These are phyloP conservation scores for Sebastes itinus DNA, from an alignment of 2,797 vertebrate genomes.

Conservation along the genomic window DNA sequence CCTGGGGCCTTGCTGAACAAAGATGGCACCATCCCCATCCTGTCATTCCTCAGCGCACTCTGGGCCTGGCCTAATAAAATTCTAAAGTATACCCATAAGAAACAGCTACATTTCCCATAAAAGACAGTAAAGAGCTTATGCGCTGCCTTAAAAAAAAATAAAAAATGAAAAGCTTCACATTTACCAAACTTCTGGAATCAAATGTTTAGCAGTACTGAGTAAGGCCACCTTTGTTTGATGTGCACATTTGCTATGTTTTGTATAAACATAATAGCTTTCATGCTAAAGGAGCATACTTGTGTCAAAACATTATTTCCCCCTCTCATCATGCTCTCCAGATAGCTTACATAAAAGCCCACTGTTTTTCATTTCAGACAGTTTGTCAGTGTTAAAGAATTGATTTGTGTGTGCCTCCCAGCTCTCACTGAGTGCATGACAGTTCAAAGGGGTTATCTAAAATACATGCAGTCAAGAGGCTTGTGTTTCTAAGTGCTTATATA, in stretches of 20 bases:
- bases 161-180: conserved; percentile 11
- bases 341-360: conserved; percentile 55
- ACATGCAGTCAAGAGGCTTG: conserved; percentile 49
- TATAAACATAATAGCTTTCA: conserved; percentile 2
- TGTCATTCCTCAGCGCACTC: conserved; percentile 62
- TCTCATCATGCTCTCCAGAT: conserved; percentile 42
- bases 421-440: conserved; percentile 63
- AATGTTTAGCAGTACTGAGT: not conserved
- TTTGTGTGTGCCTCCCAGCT: conserved; percentile 53
- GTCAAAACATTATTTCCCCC: conserved; percentile 38
- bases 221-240: conserved; percentile 4
- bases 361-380: conserved; percentile 69
- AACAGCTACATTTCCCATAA: conserved; percentile 57
- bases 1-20: conserved; percentile 71
- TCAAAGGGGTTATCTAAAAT: conserved; percentile 71
- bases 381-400: conserved; percentile 68
- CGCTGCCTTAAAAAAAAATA: conserved; percentile 13
- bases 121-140: conserved; percentile 64
- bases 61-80: conserved; percentile 72
- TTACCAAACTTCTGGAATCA: conserved; percentile 28
- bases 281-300: conserved; percentile 29
- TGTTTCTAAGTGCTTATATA: conserved; percentile 56
- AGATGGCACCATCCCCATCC: conserved; percentile 72
- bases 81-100: conserved; percentile 71
- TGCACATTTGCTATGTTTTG: not conserved